Percentiles rank a stretch among this genome's conserved stretches.
Evolutionary conservation across 64 coral and sea anemone species (phyloP).

Genomic region (Porites lutea): DNA sequence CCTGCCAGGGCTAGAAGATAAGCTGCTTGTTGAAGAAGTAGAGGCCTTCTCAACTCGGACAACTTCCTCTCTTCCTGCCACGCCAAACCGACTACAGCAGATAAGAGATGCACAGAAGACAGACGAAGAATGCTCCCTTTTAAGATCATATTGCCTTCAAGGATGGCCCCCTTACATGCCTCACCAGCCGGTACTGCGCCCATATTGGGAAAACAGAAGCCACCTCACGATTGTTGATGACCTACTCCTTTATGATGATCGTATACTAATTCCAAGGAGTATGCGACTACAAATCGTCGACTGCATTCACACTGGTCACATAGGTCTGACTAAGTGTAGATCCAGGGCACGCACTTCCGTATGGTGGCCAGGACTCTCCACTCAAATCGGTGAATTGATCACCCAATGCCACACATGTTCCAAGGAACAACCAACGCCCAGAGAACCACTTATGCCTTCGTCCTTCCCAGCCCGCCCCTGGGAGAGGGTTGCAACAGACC

Average conservation of each 20-base stretch:
- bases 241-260: conserved; percentile 57
- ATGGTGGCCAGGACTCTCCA: not conserved
- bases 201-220: conserved; percentile 57
- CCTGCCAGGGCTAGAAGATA: conserved; percentile 11
- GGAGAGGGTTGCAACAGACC: not conserved
- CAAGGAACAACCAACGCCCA: not conserved
- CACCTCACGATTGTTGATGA: conserved; percentile 57
- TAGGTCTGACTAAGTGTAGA: too few relatives aligned
- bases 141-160: conserved; percentile 41
- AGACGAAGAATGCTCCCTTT: conserved; percentile 56
- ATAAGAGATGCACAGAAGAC: conserved; percentile 51
- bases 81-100: conserved; percentile 50
- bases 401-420: not conserved
- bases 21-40: conserved; percentile 49
- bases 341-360: not conserved
- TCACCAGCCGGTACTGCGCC: conserved; percentile 21
- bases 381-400: not conserved
- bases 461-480: not conserved
- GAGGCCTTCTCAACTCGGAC: conserved; percentile 50
- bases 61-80: conserved; percentile 2
- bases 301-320: too few relatives aligned
- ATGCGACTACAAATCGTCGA: conserved; percentile 50
- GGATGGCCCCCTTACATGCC: conserved; percentile 67
- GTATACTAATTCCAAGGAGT: conserved; percentile 55
- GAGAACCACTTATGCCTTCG: not conserved